A percentile compares a stretch with the other conserved stretches of the same genome.
These are phyloP conservation scores for Xiphophorus couchianus DNA, from an alignment of 2,113 vertebrate genomes.

Conservation along the genomic window DNA sequence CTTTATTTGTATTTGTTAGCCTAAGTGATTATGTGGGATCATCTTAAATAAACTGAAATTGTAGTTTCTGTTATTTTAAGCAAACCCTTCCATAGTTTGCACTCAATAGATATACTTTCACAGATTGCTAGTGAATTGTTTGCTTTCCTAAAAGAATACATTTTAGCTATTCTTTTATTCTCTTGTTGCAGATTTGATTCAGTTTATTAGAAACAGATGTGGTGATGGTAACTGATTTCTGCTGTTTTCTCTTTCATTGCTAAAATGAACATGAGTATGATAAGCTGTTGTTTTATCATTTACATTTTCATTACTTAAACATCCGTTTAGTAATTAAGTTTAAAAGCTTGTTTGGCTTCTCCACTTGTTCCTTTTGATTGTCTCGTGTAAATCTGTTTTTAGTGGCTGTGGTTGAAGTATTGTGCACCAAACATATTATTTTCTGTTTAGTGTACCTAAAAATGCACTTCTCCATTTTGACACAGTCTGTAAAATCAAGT, in stretches of 20 bases:
- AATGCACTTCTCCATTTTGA: neutral
- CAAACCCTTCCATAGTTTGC: too few relatives aligned
- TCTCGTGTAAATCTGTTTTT: neutral
- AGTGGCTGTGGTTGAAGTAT: neutral
- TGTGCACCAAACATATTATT: neutral
- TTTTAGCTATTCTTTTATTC: too few relatives aligned
- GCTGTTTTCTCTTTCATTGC: too few relatives aligned
- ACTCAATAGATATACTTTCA: too few relatives aligned
- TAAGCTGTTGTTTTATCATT: neutral
- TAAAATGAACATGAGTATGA: too few relatives aligned
- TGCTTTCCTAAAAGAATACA: too few relatives aligned
- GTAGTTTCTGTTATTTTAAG: too few relatives aligned
- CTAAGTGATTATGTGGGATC: too few relatives aligned
- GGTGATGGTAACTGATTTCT: neutral
- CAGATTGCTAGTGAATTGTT: too few relatives aligned
- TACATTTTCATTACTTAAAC: neutral
- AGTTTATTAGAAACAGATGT: neutral
- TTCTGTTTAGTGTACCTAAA: neutral
- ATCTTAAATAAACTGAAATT: too few relatives aligned
- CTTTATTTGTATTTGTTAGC: too few relatives aligned
- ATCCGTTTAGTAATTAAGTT: neutral
- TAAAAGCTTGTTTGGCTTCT: too few relatives aligned
- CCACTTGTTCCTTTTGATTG: neutral
- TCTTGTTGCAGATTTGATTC: neutral
- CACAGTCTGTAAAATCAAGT: neutral